A percentile compares a stretch with the other conserved stretches of the same genome.
Conservation (phyloP, 2,113 vertebrate genomes). For the Mesocricetus auratus region DNA sequence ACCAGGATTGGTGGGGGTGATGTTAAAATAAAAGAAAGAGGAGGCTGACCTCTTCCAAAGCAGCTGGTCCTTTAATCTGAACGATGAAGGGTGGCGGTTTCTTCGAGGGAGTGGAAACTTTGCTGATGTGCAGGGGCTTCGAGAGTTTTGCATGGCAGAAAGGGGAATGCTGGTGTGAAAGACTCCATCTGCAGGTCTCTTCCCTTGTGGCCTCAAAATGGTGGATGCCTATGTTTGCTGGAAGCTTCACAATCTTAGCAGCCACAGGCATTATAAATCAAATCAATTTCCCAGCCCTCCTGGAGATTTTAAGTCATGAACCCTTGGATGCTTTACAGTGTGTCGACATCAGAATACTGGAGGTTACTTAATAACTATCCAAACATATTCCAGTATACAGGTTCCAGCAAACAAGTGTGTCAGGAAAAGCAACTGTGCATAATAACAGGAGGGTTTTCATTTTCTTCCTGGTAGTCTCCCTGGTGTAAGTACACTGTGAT, state of each 20-base stretch:
- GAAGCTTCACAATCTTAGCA: neutral
- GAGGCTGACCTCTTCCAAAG: neutral
- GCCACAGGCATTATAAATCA: too few relatives aligned
- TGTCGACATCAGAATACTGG: neutral
- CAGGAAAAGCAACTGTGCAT: conserved; percentile 24
- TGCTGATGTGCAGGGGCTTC: neutral
- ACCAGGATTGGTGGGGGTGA: neutral
- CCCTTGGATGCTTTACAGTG: neutral
- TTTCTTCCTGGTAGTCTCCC: conserved; percentile 68
- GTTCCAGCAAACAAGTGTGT: conserved; percentile 9
- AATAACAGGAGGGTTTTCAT: conserved; percentile 47
- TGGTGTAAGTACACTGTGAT: conserved; percentile 68
- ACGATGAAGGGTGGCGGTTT: neutral
- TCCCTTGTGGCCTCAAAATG: neutral
- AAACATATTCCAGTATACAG: conserved; percentile 37
- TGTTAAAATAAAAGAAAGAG: neutral
- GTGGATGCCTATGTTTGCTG: neutral
- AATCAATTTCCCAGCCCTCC: neutral
- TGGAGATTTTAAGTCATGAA: neutral
- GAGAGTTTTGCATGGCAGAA: neutral
- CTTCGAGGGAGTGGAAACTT: neutral
- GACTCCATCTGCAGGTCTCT: neutral
- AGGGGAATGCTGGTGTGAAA: neutral
- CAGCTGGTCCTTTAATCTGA: neutral
- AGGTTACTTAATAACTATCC: conserved; percentile 41